Base-by-base conservation (phyloP, 2,888 invertebrate species). In the Octodonta nipae region DNA sequence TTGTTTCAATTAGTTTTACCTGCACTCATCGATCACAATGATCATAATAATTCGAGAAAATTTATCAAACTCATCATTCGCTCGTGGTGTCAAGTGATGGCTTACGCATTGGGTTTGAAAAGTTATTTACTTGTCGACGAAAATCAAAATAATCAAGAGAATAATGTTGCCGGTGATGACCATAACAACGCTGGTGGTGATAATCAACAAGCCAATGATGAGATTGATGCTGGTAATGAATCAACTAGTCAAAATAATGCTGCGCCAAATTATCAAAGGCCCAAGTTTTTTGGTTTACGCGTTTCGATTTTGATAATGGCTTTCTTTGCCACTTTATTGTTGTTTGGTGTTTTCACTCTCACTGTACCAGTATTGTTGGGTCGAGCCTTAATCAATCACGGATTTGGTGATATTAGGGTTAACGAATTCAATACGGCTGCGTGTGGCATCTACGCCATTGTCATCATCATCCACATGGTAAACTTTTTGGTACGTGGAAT, bases 371-470 rank as follows among this genome's bases (percentile, higher is more conserved):
- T 92, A n/a, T 86, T 83, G 64, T 72, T 93, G 40, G 92, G 92
- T 2, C 73, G 92, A 8, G 75, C 79, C 47, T 75, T 89, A 12
- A 88, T 92, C 87, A 73, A 82, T 1, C 50, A 89, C 4, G 88
- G 88, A 86, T 68, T 85, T 46, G 74, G 49, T 5, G 52, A 52
- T 42, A 57, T 44, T 32, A 65, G 45, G 50, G 85, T 93, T 0
- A 95, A 96, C 59, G 96, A 96, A 62, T 64, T 96, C 3, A 96
- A 98, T 58, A 95, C 95, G 0, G 87, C 91, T 0, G 91, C 93
- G 1, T 85, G 85, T 55, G 81, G 96, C 4, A 79, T 91, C 43
- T 98, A 96, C 64, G 72, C 91, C n/a, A 92, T 92, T 61, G 95
- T 95, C 93, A 71, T 93, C 38, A 64, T 75, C n/a, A 80, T 87